A percentile compares a stretch with the other conserved stretches of the same genome.
Evolutionary conservation across 2,797 vertebrate species (phyloP).

Genomic region (Ctenopoma kingsleyae): DNA sequence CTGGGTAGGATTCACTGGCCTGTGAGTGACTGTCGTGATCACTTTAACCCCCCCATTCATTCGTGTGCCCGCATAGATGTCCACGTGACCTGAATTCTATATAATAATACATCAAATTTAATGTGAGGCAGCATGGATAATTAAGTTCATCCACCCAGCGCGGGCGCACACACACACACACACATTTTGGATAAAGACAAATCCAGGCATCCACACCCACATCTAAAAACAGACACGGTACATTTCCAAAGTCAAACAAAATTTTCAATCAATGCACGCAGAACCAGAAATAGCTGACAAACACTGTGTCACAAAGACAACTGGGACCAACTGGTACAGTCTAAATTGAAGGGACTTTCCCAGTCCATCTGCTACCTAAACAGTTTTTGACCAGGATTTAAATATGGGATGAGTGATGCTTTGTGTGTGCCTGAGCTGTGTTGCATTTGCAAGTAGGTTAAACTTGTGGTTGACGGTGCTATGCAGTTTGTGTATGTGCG

Average conservation of each 20-base stretch:
- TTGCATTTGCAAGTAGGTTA: conserved; percentile 29
- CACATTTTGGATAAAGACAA: conserved; percentile 9
- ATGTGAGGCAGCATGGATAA: conserved; percentile 33
- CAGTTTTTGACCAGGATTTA: conserved; percentile 72
- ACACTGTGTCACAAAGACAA: conserved; percentile 54
- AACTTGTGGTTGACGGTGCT: conserved; percentile 47
- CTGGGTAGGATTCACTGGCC: background rate
- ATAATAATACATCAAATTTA: conserved; percentile 48
- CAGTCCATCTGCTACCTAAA: conserved; percentile 76
- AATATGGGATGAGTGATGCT: conserved; percentile 46
- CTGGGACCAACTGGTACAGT: conserved; percentile 49
- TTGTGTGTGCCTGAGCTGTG: conserved; percentile 7
- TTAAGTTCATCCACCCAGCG: conserved; percentile 27
- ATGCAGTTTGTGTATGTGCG: conserved; percentile 32
- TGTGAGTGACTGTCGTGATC: too few relatives aligned
- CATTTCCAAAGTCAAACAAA: conserved; percentile 53
- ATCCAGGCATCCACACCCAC: conserved; percentile 30
- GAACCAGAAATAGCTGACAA: conserved; percentile 51
- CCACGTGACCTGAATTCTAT: too few relatives aligned
- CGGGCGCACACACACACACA: background rate
- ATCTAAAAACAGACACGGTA: conserved; percentile 53
- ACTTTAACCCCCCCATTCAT: too few relatives aligned
- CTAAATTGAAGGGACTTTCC: conserved; percentile 80
- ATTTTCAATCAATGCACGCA: conserved; percentile 51
- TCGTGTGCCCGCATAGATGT: too few relatives aligned